A percentile compares a stretch with the other conserved stretches of the same genome.
Conservation (phyloP, 2,888 invertebrate genomes). For the Reticulitermes lucifugus region DNA sequence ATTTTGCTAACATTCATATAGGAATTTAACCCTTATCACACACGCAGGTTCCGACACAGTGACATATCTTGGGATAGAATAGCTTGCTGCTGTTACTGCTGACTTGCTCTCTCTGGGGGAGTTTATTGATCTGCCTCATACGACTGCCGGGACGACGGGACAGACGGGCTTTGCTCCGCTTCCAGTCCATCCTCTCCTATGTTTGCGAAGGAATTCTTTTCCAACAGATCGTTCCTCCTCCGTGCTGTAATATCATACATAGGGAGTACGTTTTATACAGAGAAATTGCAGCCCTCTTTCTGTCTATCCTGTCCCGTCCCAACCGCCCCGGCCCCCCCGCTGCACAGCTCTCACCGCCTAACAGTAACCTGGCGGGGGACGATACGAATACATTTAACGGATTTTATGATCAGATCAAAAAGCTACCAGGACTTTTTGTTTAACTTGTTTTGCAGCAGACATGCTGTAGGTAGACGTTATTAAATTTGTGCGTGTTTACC, state of each 20-base stretch:
- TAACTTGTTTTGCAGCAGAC: not conserved
- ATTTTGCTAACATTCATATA: slow-evolving; percentile 60
- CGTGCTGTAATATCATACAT: not conserved
- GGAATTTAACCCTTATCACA: slow-evolving; percentile 67
- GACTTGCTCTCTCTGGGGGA: slow-evolving; percentile 34
- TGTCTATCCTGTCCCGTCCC: not conserved
- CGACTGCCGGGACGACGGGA: slow-evolving; percentile 6
- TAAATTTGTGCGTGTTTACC: not conserved
- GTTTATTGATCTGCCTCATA: slow-evolving; percentile 42
- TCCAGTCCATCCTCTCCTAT: slow-evolving; percentile 9
- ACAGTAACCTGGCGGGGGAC: not conserved
- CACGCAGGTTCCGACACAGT: slow-evolving; percentile 52
- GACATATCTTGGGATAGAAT: slow-evolving; percentile 41
- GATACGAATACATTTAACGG: not conserved
- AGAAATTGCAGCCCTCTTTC: not conserved
- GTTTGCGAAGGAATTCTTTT: slow-evolving; percentile 41
- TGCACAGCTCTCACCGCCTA: not conserved
- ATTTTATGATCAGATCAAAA: not conserved
- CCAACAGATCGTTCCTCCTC: slow-evolving; percentile 5
- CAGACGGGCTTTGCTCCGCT: not conserved
- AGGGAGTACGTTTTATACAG: slow-evolving; percentile 1
- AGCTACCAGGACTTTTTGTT: not conserved
- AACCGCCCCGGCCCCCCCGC: too few species aligned
- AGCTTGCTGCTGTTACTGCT: slow-evolving; percentile 19
- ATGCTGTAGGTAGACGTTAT: not conserved